Percentiles rank a stretch among this genome's conserved stretches.
Evolutionary conservation across 2,888 invertebrate species (phyloP).

Genomic region (Allophyes oxyacanthae): DNA sequence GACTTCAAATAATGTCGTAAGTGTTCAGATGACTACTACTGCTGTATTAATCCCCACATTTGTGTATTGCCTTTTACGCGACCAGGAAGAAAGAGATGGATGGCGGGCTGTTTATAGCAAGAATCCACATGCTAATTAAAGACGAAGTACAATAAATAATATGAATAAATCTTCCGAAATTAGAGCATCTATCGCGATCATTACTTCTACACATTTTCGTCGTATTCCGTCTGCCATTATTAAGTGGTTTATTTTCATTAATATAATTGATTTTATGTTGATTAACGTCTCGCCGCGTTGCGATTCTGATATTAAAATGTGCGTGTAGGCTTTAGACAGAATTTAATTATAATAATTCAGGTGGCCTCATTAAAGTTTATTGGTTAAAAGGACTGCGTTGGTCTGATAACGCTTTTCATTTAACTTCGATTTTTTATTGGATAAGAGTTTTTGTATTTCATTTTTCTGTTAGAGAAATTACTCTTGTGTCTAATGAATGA

Average conservation of each 20-base stretch:
- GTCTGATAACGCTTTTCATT: too few species aligned
- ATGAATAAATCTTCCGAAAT: conserved; percentile 29
- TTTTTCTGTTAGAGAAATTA: too few species aligned
- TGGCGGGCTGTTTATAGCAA: too few species aligned
- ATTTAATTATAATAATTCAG: conserved; percentile 20
- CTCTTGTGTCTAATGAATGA: too few species aligned
- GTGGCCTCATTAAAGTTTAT: conserved; percentile 21
- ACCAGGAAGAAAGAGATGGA: too few species aligned
- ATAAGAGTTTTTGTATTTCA: too few species aligned
- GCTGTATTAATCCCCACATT: too few species aligned
- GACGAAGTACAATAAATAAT: conserved; percentile 13
- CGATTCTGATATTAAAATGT: conserved; percentile 28
- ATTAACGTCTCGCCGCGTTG: conserved; percentile 29
- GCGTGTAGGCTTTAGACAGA: conserved; percentile 19
- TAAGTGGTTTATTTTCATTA: conserved; percentile 43
- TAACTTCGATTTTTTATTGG: too few species aligned
- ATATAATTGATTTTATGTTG: conserved; percentile 31
- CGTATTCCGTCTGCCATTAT: conserved; percentile 31
- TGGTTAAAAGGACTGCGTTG: conserved; percentile 4
- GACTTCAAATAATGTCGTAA: too few species aligned
- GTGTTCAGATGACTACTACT: too few species aligned
- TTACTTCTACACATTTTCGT: conserved; percentile 14
- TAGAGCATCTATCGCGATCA: conserved; percentile 34
- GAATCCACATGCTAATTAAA: too few species aligned
- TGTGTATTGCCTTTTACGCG: too few species aligned